phyloP scores from a whole-genome alignment of 2,113 vertebrate genomes.

The Motacilla tschutschensis region DNA sequence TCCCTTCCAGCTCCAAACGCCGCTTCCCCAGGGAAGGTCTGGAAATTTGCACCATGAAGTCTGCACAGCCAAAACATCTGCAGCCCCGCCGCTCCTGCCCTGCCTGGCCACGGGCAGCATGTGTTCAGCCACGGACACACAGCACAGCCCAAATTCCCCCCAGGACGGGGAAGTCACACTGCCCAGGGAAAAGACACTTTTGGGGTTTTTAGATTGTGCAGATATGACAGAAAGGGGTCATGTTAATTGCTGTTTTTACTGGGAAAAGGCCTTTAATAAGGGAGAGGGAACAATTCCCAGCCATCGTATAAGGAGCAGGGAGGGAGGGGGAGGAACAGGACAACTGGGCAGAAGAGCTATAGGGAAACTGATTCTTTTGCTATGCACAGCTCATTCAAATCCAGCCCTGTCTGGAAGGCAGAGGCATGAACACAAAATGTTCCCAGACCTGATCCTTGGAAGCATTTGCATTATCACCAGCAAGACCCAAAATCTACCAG shows the following conservation, averaged over 20 bases:
- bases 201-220: neutral
- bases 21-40: constrained; percentile 52
- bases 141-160: neutral
- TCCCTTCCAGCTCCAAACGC: neutral
- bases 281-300: neutral
- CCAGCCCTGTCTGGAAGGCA: neutral
- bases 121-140: neutral
- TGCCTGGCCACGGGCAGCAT: neutral
- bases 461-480: neutral
- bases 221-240: neutral
- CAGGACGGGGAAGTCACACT: neutral
- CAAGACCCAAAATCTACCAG: neutral
- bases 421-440: neutral
- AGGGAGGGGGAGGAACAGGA: neutral
- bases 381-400: neutral
- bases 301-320: fast-evolving
- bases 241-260: neutral
- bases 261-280: neutral
- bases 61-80: constrained; percentile 62
- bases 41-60: constrained; percentile 66
- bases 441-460: neutral
- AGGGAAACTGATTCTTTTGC: constrained; percentile 2
- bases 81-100: neutral
- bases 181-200: fast-evolving
- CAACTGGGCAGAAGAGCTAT: neutral